Evolutionary conservation across 2,888 invertebrate genomes (phyloP).

Genomic region (Crepidodera aurea): DNA sequence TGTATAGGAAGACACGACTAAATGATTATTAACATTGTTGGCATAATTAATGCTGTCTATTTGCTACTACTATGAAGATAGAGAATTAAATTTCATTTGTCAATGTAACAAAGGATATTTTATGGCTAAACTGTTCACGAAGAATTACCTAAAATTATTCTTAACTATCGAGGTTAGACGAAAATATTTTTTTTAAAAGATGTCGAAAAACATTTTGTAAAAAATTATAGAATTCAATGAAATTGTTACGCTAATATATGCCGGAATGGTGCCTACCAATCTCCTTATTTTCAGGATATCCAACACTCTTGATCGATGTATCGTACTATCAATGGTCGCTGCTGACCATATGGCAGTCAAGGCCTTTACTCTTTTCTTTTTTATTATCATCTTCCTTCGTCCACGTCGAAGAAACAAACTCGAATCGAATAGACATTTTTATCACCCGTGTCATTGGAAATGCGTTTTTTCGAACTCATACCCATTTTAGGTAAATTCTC

Average conservation of each 20-base stretch:
- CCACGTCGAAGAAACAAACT: constrained; percentile 16
- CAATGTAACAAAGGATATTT: too few species aligned
- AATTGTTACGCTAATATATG: background rate
- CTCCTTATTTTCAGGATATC: too few species aligned
- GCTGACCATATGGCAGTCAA: constrained; percentile 33
- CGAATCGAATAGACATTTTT: constrained; percentile 34
- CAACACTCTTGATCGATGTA: constrained; percentile 11
- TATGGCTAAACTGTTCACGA: too few species aligned
- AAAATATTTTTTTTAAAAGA: too few species aligned
- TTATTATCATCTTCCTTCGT: constrained; percentile 11
- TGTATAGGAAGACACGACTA: constrained; percentile 19
- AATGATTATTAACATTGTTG: constrained; percentile 26
- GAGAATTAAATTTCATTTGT: too few species aligned
- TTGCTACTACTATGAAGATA: too few species aligned
- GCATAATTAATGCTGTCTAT: constrained; percentile 18
- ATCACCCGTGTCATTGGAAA: constrained; percentile 34
- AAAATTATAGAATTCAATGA: too few species aligned
- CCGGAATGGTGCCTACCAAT: too few species aligned
- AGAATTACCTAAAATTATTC: too few species aligned
- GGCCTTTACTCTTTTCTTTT: constrained; percentile 19
- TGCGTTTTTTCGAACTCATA: constrained; percentile 27
- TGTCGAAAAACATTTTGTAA: too few species aligned
- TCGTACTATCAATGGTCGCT: constrained; percentile 14
- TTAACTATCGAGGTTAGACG: too few species aligned
- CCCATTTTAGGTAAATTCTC: constrained; percentile 43